phyloP scores from a whole-genome alignment of 1,140 invertebrate species.

The Calosoma granatense region DNA sequence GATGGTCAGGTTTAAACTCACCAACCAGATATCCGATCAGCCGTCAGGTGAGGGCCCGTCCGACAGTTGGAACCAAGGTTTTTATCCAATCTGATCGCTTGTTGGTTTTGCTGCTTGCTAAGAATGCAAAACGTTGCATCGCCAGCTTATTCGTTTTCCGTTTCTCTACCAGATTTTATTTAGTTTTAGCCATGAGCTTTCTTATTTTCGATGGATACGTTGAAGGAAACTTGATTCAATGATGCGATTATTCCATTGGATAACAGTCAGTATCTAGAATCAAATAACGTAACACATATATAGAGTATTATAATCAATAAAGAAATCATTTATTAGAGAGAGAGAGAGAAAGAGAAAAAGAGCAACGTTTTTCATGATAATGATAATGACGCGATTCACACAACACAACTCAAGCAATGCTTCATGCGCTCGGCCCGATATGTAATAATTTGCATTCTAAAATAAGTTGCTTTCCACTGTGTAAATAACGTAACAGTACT shows the following conservation, averaged over 20 bases:
- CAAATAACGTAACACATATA: no score
- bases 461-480: neutral
- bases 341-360: no score
- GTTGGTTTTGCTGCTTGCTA: constrained; percentile 31
- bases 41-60: constrained; percentile 81
- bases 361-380: neutral
- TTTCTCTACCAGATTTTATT: no score
- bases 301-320: no score
- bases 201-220: no score
- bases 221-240: no score
- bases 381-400: neutral
- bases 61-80: constrained; percentile 78
- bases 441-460: neutral
- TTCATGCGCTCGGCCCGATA: neutral
- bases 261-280: no score
- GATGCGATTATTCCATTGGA: no score
- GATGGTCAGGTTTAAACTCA: constrained; percentile 76
- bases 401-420: neutral
- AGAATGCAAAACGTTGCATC: constrained; percentile 13
- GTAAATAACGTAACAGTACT: neutral
- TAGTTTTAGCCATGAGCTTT: no score
- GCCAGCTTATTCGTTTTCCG: neutral
- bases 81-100: constrained; percentile 50
- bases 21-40: constrained; percentile 91
- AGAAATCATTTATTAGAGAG: no score